Percentiles rank a stretch among this genome's conserved stretches.
phyloP scores from a whole-genome alignment of 2,888 invertebrate species.

The Drosophila nr. perissopoda region DNA sequence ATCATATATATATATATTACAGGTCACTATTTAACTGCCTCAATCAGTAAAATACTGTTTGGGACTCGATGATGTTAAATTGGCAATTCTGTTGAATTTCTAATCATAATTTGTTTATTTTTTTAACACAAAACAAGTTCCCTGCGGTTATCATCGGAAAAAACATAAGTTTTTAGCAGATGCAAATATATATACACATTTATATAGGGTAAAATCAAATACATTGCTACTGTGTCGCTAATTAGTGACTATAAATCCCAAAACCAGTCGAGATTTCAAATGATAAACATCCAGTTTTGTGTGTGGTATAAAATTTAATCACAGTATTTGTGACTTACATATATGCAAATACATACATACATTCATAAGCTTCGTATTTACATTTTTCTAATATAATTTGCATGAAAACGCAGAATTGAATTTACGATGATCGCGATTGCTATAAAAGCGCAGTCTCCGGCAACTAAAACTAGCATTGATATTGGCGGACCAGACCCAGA shows the following conservation, averaged over 20 bases:
- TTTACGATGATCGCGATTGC: conserved; percentile 12
- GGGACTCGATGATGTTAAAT: neutral
- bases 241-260: conserved; percentile 63
- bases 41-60: neutral
- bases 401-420: conserved; percentile 11
- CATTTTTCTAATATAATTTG: conserved; percentile 1
- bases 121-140: conserved; percentile 6
- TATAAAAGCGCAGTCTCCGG: conserved; percentile 48
- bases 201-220: conserved; percentile 13
- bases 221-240: conserved; percentile 47
- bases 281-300: conserved; percentile 38
- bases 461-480: conserved; percentile 39
- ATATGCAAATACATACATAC: conserved; percentile 8
- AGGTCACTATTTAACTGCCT: neutral
- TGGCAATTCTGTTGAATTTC: neutral
- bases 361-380: conserved; percentile 19
- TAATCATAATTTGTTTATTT: conserved; percentile 2
- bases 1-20: neutral
- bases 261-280: conserved; percentile 60
- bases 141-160: neutral
- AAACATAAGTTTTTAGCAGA: conserved; percentile 8
- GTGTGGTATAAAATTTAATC: conserved; percentile 19
- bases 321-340: conserved; percentile 50
- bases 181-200: neutral
- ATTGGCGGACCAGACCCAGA: conserved; percentile 23